These are phyloP conservation scores for Sminthurinus signatus DNA, from an alignment of 1,140 invertebrate species.

Conservation along the genomic window DNA sequence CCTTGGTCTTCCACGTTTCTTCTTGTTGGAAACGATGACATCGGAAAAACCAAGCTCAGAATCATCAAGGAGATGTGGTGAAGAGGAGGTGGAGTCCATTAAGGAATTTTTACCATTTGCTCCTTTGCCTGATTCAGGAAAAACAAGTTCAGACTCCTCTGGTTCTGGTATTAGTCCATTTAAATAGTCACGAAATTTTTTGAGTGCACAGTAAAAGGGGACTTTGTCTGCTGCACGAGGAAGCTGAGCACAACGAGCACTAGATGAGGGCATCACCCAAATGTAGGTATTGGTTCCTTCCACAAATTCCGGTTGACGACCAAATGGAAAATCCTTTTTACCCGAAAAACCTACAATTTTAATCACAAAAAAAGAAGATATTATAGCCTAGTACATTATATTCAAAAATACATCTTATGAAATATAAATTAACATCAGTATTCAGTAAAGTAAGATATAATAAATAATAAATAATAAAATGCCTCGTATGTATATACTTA, in stretches of 20 bases:
- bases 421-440: too few relatives aligned
- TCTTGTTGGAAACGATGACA: conserved; percentile 41
- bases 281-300: conserved; percentile 94
- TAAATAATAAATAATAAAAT: too few relatives aligned
- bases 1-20: conserved; percentile 43
- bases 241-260: conserved; percentile 88
- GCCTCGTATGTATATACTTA: conserved; percentile 82
- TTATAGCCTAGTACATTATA: too few relatives aligned
- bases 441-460: too few relatives aligned
- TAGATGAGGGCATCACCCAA: conserved; percentile 98
- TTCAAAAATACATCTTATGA: conserved; percentile 85
- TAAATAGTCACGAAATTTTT: conserved; percentile 91
- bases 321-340: conserved; percentile 95
- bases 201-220: conserved; percentile 89
- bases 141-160: conserved; percentile 86
- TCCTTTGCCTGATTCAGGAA: conserved; percentile 56
- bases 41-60: background rate
- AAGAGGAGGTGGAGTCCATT: background rate
- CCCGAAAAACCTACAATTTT: conserved; percentile 97
- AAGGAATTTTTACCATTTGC: conserved; percentile 31
- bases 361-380: too few relatives aligned
- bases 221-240: conserved; percentile 94
- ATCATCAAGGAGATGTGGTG: background rate
- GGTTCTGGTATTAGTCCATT: conserved; percentile 73
- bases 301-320: conserved; percentile 84